A percentile compares a stretch with the other conserved stretches of the same genome.
Evolutionary conservation across 2,888 invertebrate species (phyloP).

Genomic region (Graphium colonna): DNA sequence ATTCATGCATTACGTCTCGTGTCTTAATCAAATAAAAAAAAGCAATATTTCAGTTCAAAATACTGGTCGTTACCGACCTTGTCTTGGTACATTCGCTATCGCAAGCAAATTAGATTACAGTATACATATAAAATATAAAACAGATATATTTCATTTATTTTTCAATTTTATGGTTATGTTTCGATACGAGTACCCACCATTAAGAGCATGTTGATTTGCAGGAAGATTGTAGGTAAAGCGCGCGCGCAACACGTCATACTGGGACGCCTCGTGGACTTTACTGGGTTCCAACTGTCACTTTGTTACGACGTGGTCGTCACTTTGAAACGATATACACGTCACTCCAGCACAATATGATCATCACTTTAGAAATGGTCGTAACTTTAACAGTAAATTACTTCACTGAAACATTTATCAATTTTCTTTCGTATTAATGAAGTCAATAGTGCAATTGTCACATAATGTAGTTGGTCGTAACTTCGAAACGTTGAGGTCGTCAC

Average conservation of each 20-base stretch:
- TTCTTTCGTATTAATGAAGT: too few relatives aligned
- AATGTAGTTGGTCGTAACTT: background rate
- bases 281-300: background rate
- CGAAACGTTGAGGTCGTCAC: background rate
- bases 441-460: too few relatives aligned
- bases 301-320: background rate
- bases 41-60: too few relatives aligned
- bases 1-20: too few relatives aligned
- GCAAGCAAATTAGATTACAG: too few relatives aligned
- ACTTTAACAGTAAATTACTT: too few relatives aligned
- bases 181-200: conserved; percentile 41
- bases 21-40: too few relatives aligned
- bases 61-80: too few relatives aligned
- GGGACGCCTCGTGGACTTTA: background rate
- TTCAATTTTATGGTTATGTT: background rate
- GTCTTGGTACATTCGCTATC: too few relatives aligned
- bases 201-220: conserved; percentile 56
- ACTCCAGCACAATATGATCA: background rate
- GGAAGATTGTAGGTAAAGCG: conserved; percentile 41
- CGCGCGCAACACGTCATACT: conserved; percentile 37
- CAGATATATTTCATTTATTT: background rate
- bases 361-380: background rate
- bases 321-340: background rate
- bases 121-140: too few relatives aligned
- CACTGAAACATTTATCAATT: too few relatives aligned